phyloP scores from a whole-genome alignment of 1,140 invertebrate species.

The Drosophila parabipectinata region DNA sequence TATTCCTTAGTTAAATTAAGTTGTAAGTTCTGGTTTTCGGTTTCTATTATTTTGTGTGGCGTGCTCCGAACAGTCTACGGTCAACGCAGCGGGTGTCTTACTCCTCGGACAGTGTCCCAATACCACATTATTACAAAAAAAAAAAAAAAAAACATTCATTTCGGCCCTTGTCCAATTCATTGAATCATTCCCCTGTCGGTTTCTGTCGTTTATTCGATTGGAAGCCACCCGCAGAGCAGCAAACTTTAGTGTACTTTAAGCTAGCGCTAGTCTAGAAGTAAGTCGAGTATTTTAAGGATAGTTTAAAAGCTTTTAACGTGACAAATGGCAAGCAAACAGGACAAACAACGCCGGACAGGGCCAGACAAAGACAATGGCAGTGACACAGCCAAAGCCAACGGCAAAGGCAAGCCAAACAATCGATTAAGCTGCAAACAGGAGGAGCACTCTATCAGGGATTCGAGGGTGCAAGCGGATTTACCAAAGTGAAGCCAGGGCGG shows the following conservation, averaged over 20 bases:
- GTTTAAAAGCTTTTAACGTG: slow-evolving; percentile 43
- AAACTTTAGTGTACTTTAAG: slow-evolving; percentile 22
- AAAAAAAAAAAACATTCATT: slow-evolving; percentile 14
- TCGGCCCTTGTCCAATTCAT: slow-evolving; percentile 25
- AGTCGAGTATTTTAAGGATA: slow-evolving; percentile 40
- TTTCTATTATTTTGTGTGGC: slow-evolving; percentile 22
- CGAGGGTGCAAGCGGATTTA: slow-evolving; percentile 1
- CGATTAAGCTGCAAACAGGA: slow-evolving; percentile 51
- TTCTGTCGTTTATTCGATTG: slow-evolving; percentile 41
- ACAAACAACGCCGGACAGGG: slow-evolving; percentile 7
- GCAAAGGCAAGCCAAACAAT: slow-evolving; percentile 52
- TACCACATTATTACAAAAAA: slow-evolving; percentile 10
- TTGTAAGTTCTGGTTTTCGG: slow-evolving; percentile 24
- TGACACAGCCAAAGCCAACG: slow-evolving; percentile 22
- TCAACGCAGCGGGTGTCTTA: slow-evolving; percentile 35
- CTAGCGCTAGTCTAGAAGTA: slow-evolving; percentile 20
- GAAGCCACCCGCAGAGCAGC: slow-evolving; percentile 35
- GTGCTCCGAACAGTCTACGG: slow-evolving; percentile 42
- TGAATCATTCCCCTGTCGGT: slow-evolving; percentile 40
- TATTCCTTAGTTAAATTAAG: slow-evolving; percentile 36
- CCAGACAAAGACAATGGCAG: slow-evolving; percentile 5
- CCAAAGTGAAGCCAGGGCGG: not conserved
- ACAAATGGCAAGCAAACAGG: slow-evolving; percentile 36
- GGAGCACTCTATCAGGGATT: slow-evolving; percentile 62
- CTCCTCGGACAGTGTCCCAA: slow-evolving; percentile 6